A percentile compares a stretch with the other conserved stretches of the same genome.
These are phyloP conservation scores for Chelonia mydas DNA, from an alignment of 2,797 vertebrate species.

Conservation along the genomic window DNA sequence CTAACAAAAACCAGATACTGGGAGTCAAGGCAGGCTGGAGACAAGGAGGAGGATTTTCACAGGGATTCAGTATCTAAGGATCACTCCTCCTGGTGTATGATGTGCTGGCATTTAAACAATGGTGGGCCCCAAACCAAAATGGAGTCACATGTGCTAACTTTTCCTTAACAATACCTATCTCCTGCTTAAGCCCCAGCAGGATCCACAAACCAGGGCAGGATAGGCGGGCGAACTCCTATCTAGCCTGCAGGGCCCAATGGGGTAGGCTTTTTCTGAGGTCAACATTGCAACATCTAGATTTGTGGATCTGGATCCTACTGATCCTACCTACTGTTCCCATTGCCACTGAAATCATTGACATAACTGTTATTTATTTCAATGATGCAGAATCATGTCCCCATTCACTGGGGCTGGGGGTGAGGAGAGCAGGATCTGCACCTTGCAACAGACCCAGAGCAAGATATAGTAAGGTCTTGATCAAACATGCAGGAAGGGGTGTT, in stretches of 20 bases:
- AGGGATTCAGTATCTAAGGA: no score
- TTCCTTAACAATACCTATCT: no score
- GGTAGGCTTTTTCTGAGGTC: not conserved
- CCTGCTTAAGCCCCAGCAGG: not conserved
- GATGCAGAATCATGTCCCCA: not conserved
- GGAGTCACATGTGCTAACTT: no score
- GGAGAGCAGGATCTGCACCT: not conserved
- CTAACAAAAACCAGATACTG: no score
- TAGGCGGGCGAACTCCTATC: not conserved
- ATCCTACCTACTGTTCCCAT: not conserved
- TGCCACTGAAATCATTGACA: not conserved
- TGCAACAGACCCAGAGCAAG: not conserved
- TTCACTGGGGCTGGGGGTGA: fast-evolving
- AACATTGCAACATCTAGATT: not conserved
- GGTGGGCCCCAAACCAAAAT: no score
- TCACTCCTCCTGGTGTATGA: no score
- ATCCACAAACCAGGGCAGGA: no score
- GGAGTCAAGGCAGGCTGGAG: no score
- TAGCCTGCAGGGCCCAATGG: not conserved
- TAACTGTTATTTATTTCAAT: not conserved
- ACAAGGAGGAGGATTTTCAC: no score
- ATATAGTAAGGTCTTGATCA: not conserved
- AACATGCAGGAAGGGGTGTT: not conserved
- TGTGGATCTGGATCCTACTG: not conserved
- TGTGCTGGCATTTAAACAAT: no score